phyloP scores from a whole-genome alignment of 35 echinoderm and acorn worm species.

The Hemicentrotus pulcherrimus region DNA sequence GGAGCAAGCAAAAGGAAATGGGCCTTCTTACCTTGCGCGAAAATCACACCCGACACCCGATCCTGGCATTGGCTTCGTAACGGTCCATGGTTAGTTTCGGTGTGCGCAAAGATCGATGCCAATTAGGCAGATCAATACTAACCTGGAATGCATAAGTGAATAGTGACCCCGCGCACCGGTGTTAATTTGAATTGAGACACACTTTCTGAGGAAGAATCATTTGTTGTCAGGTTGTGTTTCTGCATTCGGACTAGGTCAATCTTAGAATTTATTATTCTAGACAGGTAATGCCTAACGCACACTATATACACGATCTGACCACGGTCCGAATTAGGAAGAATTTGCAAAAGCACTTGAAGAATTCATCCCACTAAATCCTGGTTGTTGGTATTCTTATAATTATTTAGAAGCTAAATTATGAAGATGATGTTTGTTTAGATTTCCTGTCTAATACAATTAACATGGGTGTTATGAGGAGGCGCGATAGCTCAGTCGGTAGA shows the following conservation, averaged over 20 bases:
- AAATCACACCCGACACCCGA: not conserved
- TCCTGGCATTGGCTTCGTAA: not conserved
- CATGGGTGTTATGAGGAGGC: no score
- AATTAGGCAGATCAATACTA: not conserved
- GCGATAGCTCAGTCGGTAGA: no score
- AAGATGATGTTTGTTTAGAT: no score
- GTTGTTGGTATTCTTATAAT: no score
- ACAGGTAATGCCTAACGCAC: not conserved
- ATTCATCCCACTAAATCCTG: no score
- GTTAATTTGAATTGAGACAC: not conserved
- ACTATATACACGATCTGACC: no score
- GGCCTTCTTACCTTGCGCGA: not conserved
- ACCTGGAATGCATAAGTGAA: not conserved
- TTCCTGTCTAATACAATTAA: no score
- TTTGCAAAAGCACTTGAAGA: no score
- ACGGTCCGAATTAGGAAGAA: no score
- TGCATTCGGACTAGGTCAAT: not conserved
- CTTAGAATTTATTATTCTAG: not conserved
- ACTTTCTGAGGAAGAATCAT: not conserved
- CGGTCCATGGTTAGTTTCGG: not conserved
- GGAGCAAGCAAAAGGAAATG: no score
- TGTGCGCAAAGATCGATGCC: not conserved
- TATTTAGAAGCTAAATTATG: no score
- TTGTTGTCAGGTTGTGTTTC: not conserved
- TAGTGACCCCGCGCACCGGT: not conserved